Evolutionary conservation across 2,888 invertebrate species (phyloP).

Genomic region (Cordylochernes scorpioides): DNA sequence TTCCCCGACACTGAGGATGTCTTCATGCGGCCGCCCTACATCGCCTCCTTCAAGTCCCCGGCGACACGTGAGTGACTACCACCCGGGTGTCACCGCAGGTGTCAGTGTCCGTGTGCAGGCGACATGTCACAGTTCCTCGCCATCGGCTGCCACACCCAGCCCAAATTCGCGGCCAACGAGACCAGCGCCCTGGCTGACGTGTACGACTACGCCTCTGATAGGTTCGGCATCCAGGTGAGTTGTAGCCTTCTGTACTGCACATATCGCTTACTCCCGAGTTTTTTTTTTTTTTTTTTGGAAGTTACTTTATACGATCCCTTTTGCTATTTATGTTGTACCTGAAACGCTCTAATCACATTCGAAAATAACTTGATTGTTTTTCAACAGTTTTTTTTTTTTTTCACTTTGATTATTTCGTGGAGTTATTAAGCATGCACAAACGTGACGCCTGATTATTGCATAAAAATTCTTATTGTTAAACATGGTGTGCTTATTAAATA

Average conservation of each 20-base stretch:
- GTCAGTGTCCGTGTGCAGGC: slow-evolving; percentile 2
- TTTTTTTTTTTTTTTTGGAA: too few relatives aligned
- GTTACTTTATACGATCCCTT: too few relatives aligned
- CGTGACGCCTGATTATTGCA: too few relatives aligned
- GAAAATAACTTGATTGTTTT: too few relatives aligned
- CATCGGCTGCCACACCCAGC: slow-evolving; percentile 9
- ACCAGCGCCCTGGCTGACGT: slow-evolving; percentile 7
- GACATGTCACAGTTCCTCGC: slow-evolving; percentile 5
- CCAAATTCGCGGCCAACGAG: slow-evolving; percentile 10
- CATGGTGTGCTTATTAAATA: too few relatives aligned
- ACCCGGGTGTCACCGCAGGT: neutral
- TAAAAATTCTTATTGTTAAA: too few relatives aligned
- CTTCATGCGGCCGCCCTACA: slow-evolving; percentile 10
- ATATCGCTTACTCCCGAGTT: neutral
- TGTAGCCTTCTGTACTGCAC: neutral
- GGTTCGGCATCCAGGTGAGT: slow-evolving; percentile 6
- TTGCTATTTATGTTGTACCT: too few relatives aligned
- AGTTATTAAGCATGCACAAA: too few relatives aligned
- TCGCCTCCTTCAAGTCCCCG: slow-evolving; percentile 7
- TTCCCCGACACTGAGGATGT: slow-evolving; percentile 6
- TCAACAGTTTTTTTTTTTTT: too few relatives aligned
- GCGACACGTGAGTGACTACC: slow-evolving; percentile 5
- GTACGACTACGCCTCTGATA: slow-evolving; percentile 7
- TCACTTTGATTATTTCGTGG: too few relatives aligned
- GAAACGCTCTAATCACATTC: too few relatives aligned